Evolutionary conservation across 2,797 vertebrate genomes (phyloP), one percentile per base, ranked within the genome.

Genomic region (Periparus ater): DNA sequence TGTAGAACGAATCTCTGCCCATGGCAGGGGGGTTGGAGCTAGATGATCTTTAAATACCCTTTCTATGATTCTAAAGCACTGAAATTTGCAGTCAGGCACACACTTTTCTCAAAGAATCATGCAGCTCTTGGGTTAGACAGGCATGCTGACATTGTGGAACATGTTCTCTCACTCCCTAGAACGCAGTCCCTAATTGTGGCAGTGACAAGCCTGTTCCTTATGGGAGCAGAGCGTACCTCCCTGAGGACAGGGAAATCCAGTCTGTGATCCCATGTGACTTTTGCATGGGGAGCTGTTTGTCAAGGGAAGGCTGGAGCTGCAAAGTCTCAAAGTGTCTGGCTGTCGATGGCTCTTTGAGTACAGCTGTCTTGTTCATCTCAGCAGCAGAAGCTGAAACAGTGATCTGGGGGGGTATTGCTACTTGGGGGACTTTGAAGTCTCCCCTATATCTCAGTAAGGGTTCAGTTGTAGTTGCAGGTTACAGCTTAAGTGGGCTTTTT

Each of bases 371-470:
- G 26, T 40, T 81, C 47, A 13, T 45, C 67, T 94, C 51, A n/a
- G 29, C 71, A 53, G n/a, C 51, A 38, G 44, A 79, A 86, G 32
- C 36, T 55, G 29, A 30, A 57, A 32, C 30, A 70, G 38, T 17
- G 26, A 45, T 55, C 30, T 36, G 25, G 34, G 21, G 4, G 7
- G 17, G 4, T 74, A 23, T 32, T 36, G 54, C 19, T 65, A 15
- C n/a, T 21, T 62, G 16, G 5, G 26, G 51, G 22, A 36, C 45
- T 81, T 88, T 72, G 40, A 54, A 77, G 8, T 72, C 38, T 68
- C 15, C n/a, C 14, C 16, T 45, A 0, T 57, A 21, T 51, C 27
- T 58, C 1, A 1, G 12, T 3, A 4, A 44, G 19, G 7, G 7
- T 9, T 75, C 1, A 0, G 29, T 77, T 91, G 60, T 15, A 78